Evolutionary conservation across 1,140 invertebrate species (phyloP), one percentile per base, ranked within the genome.

Genomic region (Tetramorium alpestre): DNA sequence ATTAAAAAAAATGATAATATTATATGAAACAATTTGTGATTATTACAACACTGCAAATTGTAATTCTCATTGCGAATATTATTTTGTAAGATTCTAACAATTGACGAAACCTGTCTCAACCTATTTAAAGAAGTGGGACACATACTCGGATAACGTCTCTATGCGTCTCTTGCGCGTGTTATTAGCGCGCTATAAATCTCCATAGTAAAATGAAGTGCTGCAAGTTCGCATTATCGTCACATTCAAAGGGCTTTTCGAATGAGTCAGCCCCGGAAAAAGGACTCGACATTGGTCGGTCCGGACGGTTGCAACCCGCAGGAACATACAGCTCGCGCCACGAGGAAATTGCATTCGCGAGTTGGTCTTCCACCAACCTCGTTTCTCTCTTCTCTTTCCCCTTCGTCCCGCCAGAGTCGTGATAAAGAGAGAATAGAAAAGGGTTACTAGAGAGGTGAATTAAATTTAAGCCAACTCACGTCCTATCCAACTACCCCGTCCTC

Each of bases 311-410:
- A 81, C 80, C 60, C 81, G 54, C 58, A 86, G 86, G 75, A 90
- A 76, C 75, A 87, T 86, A 64, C 76, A 90, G 76, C 76, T 75
- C 62, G 82, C 85, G 77, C 82, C 89, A 18, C 47, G 82, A 91
- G 89, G 89, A 91, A 91, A 91, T 91, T 91, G 89, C 89, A 91
- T 91, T 91, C 89, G 90, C 85, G 85, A 84, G 80, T 84, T 84
- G 80, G 89, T 86, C 81, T 90, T 91, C 80, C 70, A 51, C 51
- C 47, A 67, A 70, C 86, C 54, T 73, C 41, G 60, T 77, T 77
- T 49, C 33, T 18, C 44, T 54, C 56, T 41, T 64, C 54, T 25
- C 54, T 28, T 60, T 47, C 65, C 65, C 85, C 28, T 16, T 41
- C 73, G 38, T 88, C 73, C 86, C 72, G 47, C 25, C 25, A 62